Evolutionary conservation across 2,797 vertebrate species (phyloP).

Genomic region (Sebastes vulpes): DNA sequence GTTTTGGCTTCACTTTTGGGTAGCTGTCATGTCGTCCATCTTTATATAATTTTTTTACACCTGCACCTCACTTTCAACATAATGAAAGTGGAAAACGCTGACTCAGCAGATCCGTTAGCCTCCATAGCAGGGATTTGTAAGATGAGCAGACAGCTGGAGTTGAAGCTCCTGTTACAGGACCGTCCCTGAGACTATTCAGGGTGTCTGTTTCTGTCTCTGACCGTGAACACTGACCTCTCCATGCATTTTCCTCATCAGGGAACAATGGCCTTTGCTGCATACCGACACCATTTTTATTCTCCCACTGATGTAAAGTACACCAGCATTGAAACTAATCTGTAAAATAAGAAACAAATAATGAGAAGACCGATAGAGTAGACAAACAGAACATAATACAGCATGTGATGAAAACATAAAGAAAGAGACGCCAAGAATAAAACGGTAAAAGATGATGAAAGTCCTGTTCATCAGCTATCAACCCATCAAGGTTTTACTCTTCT

Average conservation of each 20-base stretch:
- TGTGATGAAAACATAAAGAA: neutral
- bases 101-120: neutral
- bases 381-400: neutral
- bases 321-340: neutral
- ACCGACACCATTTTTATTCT: neutral
- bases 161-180: neutral
- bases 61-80: neutral
- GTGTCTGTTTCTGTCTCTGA: neutral
- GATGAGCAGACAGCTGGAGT: neutral
- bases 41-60: neutral
- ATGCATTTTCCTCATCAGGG: neutral
- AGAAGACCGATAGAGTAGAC: neutral
- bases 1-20: too few relatives aligned
- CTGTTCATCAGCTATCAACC: neutral
- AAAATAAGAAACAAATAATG: neutral
- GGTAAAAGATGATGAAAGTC: constrained; percentile 4
- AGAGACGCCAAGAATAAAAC: constrained; percentile 1
- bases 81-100: neutral
- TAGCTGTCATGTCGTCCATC: too few relatives aligned
- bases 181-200: neutral
- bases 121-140: neutral
- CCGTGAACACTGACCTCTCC: constrained; percentile 5
- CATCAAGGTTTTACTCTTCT: neutral
- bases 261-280: neutral
- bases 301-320: neutral